Base-by-base conservation (phyloP, 37 sponge, comb jelly and placozoan species). In the Hexactinellida sp. region DNA sequence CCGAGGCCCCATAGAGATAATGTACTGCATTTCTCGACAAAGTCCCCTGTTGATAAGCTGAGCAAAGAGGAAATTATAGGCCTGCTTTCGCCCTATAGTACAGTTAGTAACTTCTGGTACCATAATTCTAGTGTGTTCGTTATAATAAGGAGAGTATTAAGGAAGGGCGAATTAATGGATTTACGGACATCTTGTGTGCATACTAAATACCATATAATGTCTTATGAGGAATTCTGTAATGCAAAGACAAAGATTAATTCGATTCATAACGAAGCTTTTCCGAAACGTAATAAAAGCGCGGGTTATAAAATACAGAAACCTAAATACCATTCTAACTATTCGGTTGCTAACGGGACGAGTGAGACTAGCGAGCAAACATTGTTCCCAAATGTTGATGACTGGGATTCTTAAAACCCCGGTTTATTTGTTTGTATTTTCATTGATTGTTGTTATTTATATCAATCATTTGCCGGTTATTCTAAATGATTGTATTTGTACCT, bases 301-400 rank as follows among this genome's bases (percentile, higher is more conserved):
- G 76, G 25, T 63, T 21, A 63, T n/a, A 63, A 63, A 63, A 9
- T 19, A 47, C 52, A 47, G 16, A 9, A 47, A 47, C 76, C 76
- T 63, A 63, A 63, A 28, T 63, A 32, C 34, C 76, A 63, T 23
- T 63, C 76, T 25, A 63, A 63, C 19, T 63, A 63, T 23, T 10
- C 76, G 3, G 30, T 10, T 32, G 76, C 19, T 10, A 63, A n/a
- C 13, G 16, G 16, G 52, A 19, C 52, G 9, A 16, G 9, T 47
- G 16, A 47, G 9, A 47, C 52, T 19, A 28, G 13, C 30, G 34
- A 23, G 5, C 28, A 63, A 1, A 63, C 76, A 3, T 7, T 63
- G 34, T 63, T 63, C 34, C 76, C 76, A 3, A 63, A 63, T 63
- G 76, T 63, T 63, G 76, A 63, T 63, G 76, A 63, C 34, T 63